A percentile compares a stretch with the other conserved stretches of the same genome.
These are phyloP conservation scores for Odontesthes bonariensis DNA, from an alignment of 2,113 vertebrate genomes.

Conservation along the genomic window DNA sequence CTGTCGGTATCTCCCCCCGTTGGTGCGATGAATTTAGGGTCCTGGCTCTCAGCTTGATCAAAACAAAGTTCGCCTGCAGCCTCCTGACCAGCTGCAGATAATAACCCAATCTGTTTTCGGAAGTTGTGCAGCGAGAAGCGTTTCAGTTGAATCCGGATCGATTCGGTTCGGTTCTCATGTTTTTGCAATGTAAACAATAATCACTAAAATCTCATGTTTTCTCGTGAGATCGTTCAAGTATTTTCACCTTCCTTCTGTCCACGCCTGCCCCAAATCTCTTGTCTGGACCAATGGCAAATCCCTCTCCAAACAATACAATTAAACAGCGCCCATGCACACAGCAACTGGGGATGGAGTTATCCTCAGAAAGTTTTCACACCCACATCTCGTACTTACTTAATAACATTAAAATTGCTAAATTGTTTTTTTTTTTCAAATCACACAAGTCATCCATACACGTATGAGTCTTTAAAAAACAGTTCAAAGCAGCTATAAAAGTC, in stretches of 20 bases:
- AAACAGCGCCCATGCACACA: slow-evolving; percentile 57
- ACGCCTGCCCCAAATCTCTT: slow-evolving; percentile 76
- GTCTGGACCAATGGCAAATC: slow-evolving; percentile 65
- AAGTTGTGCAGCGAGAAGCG: slow-evolving; percentile 51
- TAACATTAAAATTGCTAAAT: background rate
- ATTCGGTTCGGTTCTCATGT: slow-evolving; percentile 84
- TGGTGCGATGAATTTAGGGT: slow-evolving; percentile 73
- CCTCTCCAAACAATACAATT: slow-evolving; percentile 56
- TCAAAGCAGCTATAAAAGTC: background rate
- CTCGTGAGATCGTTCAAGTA: slow-evolving; percentile 84
- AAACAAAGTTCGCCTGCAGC: slow-evolving; percentile 73
- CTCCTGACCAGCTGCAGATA: slow-evolving; percentile 48
- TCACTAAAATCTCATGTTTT: slow-evolving; percentile 84
- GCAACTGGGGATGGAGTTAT: slow-evolving; percentile 39
- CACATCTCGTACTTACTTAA: slow-evolving; percentile 16
- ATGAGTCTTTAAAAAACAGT: background rate
- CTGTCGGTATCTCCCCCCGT: slow-evolving; percentile 46
- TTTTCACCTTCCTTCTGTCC: slow-evolving; percentile 73
- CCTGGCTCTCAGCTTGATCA: slow-evolving; percentile 60
- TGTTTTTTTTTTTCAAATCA: background rate
- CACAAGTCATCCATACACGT: background rate
- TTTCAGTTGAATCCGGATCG: slow-evolving; percentile 81
- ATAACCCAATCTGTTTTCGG: slow-evolving; percentile 53
- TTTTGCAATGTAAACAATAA: slow-evolving; percentile 88
- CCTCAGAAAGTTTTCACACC: slow-evolving; percentile 55